Percentiles rank a stretch among this genome's conserved stretches.
These are phyloP conservation scores for Nycticorax nycticorax DNA, from an alignment of 2,113 vertebrate genomes.

Conservation along the genomic window DNA sequence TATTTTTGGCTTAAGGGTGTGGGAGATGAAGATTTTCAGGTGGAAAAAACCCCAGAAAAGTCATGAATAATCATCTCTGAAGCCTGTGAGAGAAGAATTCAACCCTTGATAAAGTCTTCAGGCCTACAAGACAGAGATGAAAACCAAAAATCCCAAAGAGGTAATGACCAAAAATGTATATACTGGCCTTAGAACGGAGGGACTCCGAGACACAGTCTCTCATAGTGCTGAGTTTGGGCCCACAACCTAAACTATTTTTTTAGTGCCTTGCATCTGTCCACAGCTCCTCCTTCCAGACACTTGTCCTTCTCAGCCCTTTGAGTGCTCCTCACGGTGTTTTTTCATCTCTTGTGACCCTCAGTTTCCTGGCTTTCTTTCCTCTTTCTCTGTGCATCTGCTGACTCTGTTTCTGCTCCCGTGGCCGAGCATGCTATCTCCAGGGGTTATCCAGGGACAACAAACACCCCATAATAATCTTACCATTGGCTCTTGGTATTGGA, in stretches of 20 bases:
- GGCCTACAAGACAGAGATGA: neutral
- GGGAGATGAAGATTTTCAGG: neutral
- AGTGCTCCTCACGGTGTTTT: neutral
- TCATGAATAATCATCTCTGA: neutral
- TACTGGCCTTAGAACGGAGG: neutral
- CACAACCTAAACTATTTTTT: neutral
- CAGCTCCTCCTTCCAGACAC: neutral
- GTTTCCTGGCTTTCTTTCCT: constrained; percentile 5
- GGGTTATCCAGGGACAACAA: constrained; percentile 30
- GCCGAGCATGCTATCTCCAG: neutral
- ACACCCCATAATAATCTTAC: neutral
- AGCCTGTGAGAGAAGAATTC: neutral
- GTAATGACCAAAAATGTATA: neutral
- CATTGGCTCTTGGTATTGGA: neutral
- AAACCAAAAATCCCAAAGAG: neutral
- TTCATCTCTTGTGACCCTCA: neutral
- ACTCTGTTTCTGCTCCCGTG: neutral
- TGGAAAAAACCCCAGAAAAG: neutral
- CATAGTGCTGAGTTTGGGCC: neutral
- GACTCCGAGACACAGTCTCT: neutral
- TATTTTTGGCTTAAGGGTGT: neutral
- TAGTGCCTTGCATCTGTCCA: neutral
- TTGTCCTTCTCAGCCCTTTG: neutral
- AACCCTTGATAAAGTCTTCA: neutral
- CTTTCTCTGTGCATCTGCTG: neutral